Percentiles rank a stretch among this genome's conserved stretches.
Evolutionary conservation across 2,797 vertebrate genomes (phyloP).

Genomic region (Caiman crocodilus): DNA sequence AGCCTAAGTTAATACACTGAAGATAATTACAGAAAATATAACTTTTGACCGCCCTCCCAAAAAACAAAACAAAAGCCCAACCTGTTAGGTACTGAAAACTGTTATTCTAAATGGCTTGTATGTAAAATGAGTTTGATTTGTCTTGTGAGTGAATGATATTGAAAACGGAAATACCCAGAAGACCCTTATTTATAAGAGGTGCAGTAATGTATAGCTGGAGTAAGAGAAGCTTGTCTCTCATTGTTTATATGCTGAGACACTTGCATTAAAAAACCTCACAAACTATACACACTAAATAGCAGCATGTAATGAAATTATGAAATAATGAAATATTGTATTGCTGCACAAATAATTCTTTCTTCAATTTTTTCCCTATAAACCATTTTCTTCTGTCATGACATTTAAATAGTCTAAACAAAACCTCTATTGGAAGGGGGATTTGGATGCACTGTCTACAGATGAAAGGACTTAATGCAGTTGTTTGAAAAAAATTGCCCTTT

Average conservation of each 20-base stretch:
- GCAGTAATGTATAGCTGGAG: neutral
- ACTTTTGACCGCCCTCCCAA: neutral
- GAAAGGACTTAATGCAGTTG: slow-evolving; percentile 58
- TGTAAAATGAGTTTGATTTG: slow-evolving; percentile 57
- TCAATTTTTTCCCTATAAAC: slow-evolving; percentile 7
- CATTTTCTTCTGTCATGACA: slow-evolving; percentile 30
- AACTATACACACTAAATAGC: slow-evolving; percentile 9
- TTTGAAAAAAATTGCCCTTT: slow-evolving; percentile 66
- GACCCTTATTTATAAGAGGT: slow-evolving; percentile 7
- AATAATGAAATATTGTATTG: slow-evolving; percentile 28
- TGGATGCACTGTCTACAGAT: slow-evolving; percentile 48
- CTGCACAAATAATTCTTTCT: slow-evolving; percentile 1
- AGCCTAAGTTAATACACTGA: neutral
- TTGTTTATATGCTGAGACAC: neutral
- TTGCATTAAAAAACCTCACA: neutral
- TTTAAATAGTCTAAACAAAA: slow-evolving; percentile 52
- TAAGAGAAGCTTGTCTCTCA: slow-evolving; percentile 19
- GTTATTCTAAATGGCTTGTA: neutral
- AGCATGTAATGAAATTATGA: slow-evolving; percentile 58
- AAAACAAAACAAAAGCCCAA: slow-evolving; percentile 3
- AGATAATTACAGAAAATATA: slow-evolving; percentile 41
- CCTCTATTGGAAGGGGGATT: slow-evolving; percentile 42
- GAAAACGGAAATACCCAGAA: slow-evolving; percentile 54
- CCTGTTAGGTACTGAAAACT: slow-evolving; percentile 10
- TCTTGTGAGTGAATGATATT: slow-evolving; percentile 55